These are phyloP conservation scores for Eristalis intricaria DNA, from an alignment of 2,888 invertebrate genomes.

Conservation along the genomic window DNA sequence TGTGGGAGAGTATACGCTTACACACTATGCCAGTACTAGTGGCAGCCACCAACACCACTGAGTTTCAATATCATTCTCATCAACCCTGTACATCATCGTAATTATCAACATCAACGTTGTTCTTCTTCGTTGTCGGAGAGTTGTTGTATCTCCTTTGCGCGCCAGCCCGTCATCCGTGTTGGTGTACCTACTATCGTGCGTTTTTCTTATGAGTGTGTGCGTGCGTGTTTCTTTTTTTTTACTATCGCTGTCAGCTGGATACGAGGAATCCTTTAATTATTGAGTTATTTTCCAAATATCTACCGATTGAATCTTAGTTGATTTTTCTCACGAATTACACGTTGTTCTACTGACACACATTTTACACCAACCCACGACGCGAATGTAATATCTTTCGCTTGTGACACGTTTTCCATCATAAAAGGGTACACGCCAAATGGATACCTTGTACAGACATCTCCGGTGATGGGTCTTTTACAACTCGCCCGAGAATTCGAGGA, in stretches of 20 bases:
- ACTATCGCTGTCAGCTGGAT: conserved; percentile 60
- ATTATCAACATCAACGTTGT: conserved; percentile 22
- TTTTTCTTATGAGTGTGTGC: conserved; percentile 9
- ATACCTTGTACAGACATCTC: conserved; percentile 14
- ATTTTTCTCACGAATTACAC: neutral
- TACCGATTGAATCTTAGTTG: conserved; percentile 31
- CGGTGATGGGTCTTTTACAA: conserved; percentile 18
- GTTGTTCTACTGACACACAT: conserved; percentile 31
- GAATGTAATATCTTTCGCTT: neutral
- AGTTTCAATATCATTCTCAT: conserved; percentile 54
- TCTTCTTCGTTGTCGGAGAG: conserved; percentile 24
- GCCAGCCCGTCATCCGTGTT: conserved; percentile 27
- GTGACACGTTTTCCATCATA: conserved; percentile 5
- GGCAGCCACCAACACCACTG: conserved; percentile 50
- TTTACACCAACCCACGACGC: neutral
- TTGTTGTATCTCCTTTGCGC: conserved; percentile 41
- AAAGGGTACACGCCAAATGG: neutral
- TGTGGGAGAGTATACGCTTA: neutral
- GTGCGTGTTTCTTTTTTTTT: neutral
- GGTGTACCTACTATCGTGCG: conserved; percentile 16
- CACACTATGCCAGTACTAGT: conserved; percentile 8
- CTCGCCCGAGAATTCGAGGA: conserved; percentile 11
- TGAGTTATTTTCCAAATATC: conserved; percentile 42
- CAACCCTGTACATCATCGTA: conserved; percentile 54
- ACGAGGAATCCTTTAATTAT: conserved; percentile 45